Evolutionary conservation across 2,113 vertebrate genomes (phyloP).

Genomic region (Aplodontia rufa): DNA sequence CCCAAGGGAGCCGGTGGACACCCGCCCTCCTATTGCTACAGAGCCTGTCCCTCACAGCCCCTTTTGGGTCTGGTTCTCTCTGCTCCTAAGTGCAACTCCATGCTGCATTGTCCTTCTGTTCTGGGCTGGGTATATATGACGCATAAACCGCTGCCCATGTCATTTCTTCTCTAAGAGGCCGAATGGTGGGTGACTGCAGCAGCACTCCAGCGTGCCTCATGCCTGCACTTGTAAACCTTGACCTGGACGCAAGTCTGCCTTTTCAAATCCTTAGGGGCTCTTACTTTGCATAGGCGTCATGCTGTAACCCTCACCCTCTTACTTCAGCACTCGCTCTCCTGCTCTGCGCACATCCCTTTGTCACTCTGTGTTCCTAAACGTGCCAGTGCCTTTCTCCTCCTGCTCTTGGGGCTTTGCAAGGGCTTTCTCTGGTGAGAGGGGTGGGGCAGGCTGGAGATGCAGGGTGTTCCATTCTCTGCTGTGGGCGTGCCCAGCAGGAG

Average conservation of each 20-base stretch:
- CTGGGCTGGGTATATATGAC: accelerated
- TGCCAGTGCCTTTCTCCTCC: not conserved
- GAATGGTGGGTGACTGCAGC: not conserved
- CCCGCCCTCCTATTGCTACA: not conserved
- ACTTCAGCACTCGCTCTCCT: not conserved
- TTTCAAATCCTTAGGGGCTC: accelerated
- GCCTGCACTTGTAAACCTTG: not conserved
- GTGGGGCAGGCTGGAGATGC: not conserved
- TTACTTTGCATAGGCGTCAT: not conserved
- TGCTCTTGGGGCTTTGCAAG: not conserved
- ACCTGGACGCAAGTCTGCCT: no score
- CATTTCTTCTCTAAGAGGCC: not conserved
- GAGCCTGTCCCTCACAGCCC: no score
- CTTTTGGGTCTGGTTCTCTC: not conserved
- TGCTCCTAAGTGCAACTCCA: accelerated
- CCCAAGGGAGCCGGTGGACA: not conserved
- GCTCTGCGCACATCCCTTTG: no score
- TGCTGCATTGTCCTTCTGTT: accelerated
- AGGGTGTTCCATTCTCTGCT: no score
- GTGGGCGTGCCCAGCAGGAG: not conserved
- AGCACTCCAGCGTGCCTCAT: not conserved
- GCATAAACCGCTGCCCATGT: not conserved
- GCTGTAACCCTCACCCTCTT: not conserved
- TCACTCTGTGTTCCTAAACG: not conserved
- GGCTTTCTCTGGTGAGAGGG: not conserved